Evolutionary conservation across 2,797 vertebrate species (phyloP).

Genomic region (Limosa lapponica): DNA sequence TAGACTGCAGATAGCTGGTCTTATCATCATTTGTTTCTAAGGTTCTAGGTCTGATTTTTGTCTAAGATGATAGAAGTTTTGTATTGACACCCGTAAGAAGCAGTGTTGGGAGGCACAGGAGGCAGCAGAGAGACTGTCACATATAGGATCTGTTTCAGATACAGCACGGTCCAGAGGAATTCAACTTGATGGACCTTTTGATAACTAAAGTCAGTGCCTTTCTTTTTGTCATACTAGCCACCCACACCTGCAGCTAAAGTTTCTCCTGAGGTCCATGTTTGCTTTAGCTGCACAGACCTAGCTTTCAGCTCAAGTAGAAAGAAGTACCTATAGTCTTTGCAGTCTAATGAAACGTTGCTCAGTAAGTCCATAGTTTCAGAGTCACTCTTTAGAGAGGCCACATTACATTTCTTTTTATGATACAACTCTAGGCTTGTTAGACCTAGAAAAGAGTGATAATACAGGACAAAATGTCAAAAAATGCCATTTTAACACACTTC

Average conservation of each 20-base stretch:
- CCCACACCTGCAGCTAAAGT: not conserved
- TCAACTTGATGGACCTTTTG: not conserved
- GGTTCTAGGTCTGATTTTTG: not conserved
- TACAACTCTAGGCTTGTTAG: not conserved
- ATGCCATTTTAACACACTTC: not conserved
- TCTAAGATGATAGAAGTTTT: not conserved
- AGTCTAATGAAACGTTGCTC: not conserved
- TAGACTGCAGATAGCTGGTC: not conserved
- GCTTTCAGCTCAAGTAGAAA: not conserved
- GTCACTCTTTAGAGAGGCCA: not conserved
- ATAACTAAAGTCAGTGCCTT: not conserved
- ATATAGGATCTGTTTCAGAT: not conserved
- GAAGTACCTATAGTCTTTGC: not conserved
- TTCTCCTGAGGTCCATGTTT: not conserved
- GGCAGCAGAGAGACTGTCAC: not conserved
- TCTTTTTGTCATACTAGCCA: not conserved
- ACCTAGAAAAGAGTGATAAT: not conserved
- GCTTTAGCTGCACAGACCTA: not conserved
- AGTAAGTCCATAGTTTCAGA: not conserved
- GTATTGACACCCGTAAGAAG: not conserved
- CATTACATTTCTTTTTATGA: not conserved
- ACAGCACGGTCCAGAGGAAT: not conserved
- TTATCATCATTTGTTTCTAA: not conserved
- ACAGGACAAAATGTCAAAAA: not conserved
- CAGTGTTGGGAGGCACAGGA: not conserved